These are phyloP conservation scores for Fregata magnificens DNA, from an alignment of 2,113 vertebrate species.

Conservation along the genomic window DNA sequence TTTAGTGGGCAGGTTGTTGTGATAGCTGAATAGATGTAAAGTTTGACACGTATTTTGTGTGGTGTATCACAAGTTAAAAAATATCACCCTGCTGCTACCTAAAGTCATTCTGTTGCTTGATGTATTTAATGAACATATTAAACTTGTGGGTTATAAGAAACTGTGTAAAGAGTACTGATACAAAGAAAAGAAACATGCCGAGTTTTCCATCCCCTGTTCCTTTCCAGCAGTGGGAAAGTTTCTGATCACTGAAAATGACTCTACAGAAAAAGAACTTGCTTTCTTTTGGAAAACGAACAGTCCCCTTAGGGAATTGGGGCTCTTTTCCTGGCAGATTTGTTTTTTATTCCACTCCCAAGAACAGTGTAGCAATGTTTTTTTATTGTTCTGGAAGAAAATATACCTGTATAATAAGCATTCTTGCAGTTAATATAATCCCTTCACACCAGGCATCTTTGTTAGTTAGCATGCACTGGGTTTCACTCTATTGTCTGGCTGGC, in stretches of 20 bases:
- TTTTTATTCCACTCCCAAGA: background rate
- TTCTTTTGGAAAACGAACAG: background rate
- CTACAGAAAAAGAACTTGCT: background rate
- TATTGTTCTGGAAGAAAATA: conserved; percentile 26
- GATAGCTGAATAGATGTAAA: background rate
- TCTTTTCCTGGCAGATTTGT: background rate
- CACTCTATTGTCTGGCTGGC: conserved; percentile 25
- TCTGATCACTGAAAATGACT: background rate
- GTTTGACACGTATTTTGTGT: background rate
- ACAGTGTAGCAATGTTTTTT: background rate
- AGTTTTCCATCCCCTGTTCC: background rate
- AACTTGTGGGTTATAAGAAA: background rate
- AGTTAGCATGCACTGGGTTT: background rate
- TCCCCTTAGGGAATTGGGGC: background rate
- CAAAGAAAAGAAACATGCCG: background rate
- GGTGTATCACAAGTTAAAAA: background rate
- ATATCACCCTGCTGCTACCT: background rate
- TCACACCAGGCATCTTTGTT: conserved; percentile 26
- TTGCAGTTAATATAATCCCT: background rate
- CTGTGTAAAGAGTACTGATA: background rate
- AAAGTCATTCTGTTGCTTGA: background rate
- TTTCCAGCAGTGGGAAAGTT: background rate
- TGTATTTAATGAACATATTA: background rate
- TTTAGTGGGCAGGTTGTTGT: background rate
- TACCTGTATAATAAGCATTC: background rate